phyloP scores from a whole-genome alignment of 2,113 vertebrate species.

The Platichthys stellatus region DNA sequence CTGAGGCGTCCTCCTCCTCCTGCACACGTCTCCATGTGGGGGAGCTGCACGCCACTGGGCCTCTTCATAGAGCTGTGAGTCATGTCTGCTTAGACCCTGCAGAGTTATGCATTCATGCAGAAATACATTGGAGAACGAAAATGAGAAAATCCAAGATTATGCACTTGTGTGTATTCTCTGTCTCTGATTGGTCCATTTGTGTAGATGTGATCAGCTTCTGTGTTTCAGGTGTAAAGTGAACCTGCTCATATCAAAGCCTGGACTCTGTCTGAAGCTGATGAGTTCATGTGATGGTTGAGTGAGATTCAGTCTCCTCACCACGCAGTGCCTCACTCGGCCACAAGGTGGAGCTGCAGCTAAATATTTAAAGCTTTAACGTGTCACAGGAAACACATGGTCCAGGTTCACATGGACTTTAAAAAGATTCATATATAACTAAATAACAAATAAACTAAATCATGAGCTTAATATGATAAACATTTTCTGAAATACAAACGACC shows the following conservation, averaged over 20 bases:
- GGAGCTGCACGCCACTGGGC: not conserved
- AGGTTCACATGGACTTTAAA: too few relatives aligned
- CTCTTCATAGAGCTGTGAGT: slow-evolving; percentile 11
- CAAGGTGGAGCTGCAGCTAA: slow-evolving; percentile 24
- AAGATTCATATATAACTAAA: not conserved
- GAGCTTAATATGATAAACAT: too few relatives aligned
- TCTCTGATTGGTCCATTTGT: not conserved
- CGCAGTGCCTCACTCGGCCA: slow-evolving; percentile 14
- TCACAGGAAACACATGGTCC: not conserved
- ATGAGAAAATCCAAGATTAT: not conserved
- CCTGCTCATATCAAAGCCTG: too few relatives aligned
- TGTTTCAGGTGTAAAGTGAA: not conserved
- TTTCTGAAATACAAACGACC: not conserved
- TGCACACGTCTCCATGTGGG: slow-evolving; percentile 1
- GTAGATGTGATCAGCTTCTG: not conserved
- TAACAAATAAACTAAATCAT: not conserved
- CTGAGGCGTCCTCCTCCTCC: not conserved
- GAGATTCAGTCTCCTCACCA: not conserved
- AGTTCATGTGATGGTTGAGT: too few relatives aligned
- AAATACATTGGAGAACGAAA: not conserved
- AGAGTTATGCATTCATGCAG: slow-evolving; percentile 26
- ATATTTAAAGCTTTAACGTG: not conserved
- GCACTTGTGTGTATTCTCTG: not conserved
- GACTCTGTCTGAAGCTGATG: too few relatives aligned
- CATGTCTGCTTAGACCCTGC: not conserved